Conservation (phyloP, 2,113 vertebrate species). For the Nothocercus nigrocapillus region DNA sequence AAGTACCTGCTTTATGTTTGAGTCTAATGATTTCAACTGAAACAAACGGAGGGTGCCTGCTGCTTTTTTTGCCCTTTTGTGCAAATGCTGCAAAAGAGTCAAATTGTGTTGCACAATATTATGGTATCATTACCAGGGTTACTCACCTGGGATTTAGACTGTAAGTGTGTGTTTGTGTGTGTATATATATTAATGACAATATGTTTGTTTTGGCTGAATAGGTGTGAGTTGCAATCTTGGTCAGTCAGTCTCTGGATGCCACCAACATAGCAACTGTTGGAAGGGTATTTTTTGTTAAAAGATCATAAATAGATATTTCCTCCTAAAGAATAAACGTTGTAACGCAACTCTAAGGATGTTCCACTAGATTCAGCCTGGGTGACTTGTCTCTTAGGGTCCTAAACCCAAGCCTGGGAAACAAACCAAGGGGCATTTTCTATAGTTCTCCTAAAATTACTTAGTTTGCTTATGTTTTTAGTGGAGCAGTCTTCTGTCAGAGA, state of each 20-base stretch:
- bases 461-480: not conserved
- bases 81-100: not conserved
- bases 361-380: not conserved
- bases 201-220: not conserved
- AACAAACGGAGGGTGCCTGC: not conserved
- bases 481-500: not conserved
- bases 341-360: not conserved
- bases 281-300: not conserved
- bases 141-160: not conserved
- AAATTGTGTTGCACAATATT: not conserved
- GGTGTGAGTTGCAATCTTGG: not conserved
- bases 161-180: not conserved
- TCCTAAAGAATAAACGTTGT: not conserved
- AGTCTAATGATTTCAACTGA: not conserved
- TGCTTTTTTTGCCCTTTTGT: not conserved
- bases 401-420: not conserved
- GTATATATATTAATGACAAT: not conserved
- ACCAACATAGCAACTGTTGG: not conserved
- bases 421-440: not conserved
- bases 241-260: not conserved
- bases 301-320: not conserved
- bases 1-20: not conserved
- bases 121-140: not conserved
- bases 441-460: fast-evolving
- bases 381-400: not conserved